A percentile compares a stretch with the other conserved stretches of the same genome.
Evolutionary conservation across 1,140 invertebrate genomes (phyloP).

Genomic region (Drosophila pruinosa): DNA sequence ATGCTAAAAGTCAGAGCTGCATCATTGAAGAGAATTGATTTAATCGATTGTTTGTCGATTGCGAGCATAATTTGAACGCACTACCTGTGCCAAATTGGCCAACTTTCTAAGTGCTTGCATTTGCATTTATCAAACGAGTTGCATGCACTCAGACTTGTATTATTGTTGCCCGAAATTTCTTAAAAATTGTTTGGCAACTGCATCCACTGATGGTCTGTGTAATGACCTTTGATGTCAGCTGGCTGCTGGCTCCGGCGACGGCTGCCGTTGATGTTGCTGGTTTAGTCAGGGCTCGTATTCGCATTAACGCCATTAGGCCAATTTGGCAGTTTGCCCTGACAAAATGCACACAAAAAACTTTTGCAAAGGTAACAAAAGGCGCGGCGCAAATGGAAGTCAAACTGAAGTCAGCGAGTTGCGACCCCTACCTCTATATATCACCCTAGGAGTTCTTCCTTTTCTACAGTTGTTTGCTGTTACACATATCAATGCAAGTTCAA

Average conservation of each 20-base stretch:
- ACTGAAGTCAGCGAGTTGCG: conserved; percentile 22
- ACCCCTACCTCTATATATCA: neutral
- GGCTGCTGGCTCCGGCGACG: neutral
- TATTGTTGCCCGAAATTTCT: conserved; percentile 18
- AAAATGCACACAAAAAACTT: conserved; percentile 55
- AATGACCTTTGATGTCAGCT: conserved; percentile 64
- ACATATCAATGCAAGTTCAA: conserved; percentile 76
- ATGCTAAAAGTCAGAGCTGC: neutral
- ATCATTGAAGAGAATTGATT: neutral
- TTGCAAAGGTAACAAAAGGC: conserved; percentile 66
- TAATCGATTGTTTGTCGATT: conserved; percentile 3
- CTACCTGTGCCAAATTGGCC: conserved; percentile 50
- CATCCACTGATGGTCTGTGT: conserved; percentile 42
- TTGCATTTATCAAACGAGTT: conserved; percentile 48
- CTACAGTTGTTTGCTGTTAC: too few relatives aligned
- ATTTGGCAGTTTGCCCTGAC: conserved; percentile 73
- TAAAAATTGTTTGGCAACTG: conserved; percentile 47
- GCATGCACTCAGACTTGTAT: neutral
- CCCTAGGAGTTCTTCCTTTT: too few relatives aligned
- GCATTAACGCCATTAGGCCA: conserved; percentile 80
- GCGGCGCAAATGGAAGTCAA: conserved; percentile 34
- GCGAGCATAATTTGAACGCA: neutral
- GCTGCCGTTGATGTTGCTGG: conserved; percentile 32
- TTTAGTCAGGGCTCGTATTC: conserved; percentile 72
- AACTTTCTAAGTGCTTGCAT: conserved; percentile 63